These are phyloP conservation scores for Pristiophorus japonicus DNA, from an alignment of 2,113 vertebrate genomes.

Conservation along the genomic window DNA sequence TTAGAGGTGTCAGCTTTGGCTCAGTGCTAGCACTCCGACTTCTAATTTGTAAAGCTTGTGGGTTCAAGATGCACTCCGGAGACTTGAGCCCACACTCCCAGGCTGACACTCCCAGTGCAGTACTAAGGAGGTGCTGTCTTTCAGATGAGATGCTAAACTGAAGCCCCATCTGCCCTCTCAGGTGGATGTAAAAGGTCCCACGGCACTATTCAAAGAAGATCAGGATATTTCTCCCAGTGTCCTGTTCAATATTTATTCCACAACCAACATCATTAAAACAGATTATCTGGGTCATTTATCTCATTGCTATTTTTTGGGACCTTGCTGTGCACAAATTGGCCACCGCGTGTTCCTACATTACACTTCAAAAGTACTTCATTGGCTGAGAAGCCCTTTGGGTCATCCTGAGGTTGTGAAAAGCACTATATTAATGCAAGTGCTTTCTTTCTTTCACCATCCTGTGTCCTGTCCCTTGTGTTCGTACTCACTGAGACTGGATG, in stretches of 20 bases:
- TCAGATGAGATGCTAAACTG: background rate
- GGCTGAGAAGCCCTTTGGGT: no score
- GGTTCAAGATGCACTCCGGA: background rate
- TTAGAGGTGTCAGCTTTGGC: constrained; percentile 7
- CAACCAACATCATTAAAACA: background rate
- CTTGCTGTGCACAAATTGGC: background rate
- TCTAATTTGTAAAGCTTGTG: background rate
- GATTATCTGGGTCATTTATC: background rate
- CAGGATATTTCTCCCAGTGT: background rate
- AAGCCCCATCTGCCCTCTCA: background rate
- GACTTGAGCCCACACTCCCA: no score
- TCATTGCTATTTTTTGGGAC: background rate
- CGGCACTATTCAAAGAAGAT: background rate
- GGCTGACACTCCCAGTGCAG: background rate
- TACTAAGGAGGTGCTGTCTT: background rate
- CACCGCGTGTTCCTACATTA: background rate
- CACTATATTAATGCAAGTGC: background rate
- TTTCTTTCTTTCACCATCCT: background rate
- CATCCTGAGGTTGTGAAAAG: no score
- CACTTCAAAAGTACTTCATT: background rate
- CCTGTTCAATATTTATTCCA: background rate
- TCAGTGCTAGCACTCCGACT: background rate
- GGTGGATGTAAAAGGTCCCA: background rate
- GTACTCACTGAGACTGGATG: background rate
- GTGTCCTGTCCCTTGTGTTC: background rate